Evolutionary conservation across 1,140 invertebrate genomes (phyloP).

Genomic region (Aphidius gifuensis): DNA sequence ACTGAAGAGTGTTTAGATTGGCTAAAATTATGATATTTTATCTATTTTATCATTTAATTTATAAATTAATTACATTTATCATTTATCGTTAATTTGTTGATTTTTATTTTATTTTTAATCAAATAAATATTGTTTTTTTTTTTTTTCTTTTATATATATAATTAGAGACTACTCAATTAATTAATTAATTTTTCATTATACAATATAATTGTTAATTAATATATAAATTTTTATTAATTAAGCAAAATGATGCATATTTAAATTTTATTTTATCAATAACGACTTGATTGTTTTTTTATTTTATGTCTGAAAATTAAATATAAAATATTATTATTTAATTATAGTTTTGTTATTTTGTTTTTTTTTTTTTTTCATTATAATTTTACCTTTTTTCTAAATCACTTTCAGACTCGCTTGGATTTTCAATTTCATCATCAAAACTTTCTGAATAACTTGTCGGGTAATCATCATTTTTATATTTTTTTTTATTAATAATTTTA

Average conservation of each 20-base stretch:
- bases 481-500: no score
- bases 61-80: background rate
- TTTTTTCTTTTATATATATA: no score
- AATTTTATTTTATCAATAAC: background rate
- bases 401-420: conserved; percentile 29
- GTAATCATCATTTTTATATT: no score
- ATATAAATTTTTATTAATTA: no score
- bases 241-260: background rate
- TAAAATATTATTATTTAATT: no score
- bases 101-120: background rate
- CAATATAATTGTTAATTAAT: no score
- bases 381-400: conserved; percentile 38
- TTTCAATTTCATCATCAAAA: conserved; percentile 24
- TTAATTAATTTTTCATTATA: no score
- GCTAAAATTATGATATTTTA: conserved; percentile 27
- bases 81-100: background rate
- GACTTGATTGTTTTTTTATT: no score
- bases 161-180: no score
- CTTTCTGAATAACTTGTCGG: conserved; percentile 10
- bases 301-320: background rate
- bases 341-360: no score
- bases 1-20: conserved; percentile 36
- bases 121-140: background rate
- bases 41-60: no score
- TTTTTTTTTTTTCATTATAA: no score